Evolutionary conservation across 2,797 vertebrate genomes (phyloP), one percentile per base, ranked within the genome.

Genomic region (Pantherophis alleghaniensis): DNA sequence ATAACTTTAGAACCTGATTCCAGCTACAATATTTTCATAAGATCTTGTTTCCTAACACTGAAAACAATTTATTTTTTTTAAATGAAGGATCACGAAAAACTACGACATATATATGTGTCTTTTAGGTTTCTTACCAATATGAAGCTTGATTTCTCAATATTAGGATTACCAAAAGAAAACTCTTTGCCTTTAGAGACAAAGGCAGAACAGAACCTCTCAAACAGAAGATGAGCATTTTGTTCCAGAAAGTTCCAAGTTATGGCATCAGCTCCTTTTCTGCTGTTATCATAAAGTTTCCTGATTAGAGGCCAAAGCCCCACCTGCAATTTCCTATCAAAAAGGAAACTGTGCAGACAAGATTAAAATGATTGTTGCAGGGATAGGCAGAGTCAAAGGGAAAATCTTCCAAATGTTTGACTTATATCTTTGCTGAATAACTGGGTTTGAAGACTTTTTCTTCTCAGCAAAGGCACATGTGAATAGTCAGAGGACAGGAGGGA

Each of bases 381-480:
- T 83, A 59, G 12, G 59, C 42, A 63, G 87, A 51, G 24, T 13
- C 37, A 89, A 66, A 57, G 56, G 28, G 37, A 60, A 59, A 32
- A 24, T 6, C 42, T 20, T 91, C n/a, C 10, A 22, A 63, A 37
- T 32, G n/a, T 83, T 18, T 22, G 26, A 66, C 53, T 61, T 88
- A 91, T n/a, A 61, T 63, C 87, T 59, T 89, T 90, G 89, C 83
- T 87, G 89, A 1, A 74, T 20, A 90, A 90, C 9, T 12, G 55
- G 56, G 47, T 24, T 18, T 79, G n/a, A 91, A 93, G 28, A 32
- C 18, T 42, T 89, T 69, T 24, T 74, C 59, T 63, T 63, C 26
- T 60, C 66, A 86, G 87, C 59, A 93, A 93, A 93, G 93, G 87
- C 93, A 93, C 93, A 51, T 24, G 74, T 66, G 90, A 93, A 91